Evolutionary conservation across 2,888 invertebrate species (phyloP), one percentile per base, ranked within the genome.

Genomic region (Epistrophe eligans): DNA sequence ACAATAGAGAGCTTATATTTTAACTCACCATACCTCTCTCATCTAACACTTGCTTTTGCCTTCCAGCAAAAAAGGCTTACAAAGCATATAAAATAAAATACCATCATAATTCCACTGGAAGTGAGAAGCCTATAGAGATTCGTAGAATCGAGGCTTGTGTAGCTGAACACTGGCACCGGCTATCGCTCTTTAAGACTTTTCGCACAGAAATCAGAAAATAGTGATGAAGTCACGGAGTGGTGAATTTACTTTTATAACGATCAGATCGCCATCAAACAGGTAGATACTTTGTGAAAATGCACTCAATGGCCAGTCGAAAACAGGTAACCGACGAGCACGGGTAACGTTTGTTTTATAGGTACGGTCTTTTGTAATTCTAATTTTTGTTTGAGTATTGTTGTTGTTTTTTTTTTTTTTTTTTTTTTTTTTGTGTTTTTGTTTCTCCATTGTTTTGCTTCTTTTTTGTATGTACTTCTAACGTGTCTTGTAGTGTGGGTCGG

Each of bases 321-420:
- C 87, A 83, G 83, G 87, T 87, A 87, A 83, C 87, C 83, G 83
- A 83, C 87, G 83, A 82, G 87, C 83, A 83, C 87, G 87, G 83
- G 83, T 85, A 82, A 79, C 73, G 77, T 70, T 71, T 74, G 32
- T 35, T 43, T 43, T 43, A 66, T 70, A 85, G 85, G 85, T 85
- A 82, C 82, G n/a, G 55, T n/a, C 55, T 52, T 79, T 74, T 70
- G 40, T 60, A 52, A 60, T 77, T 67, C 66, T 77, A 70, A 57
- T 40, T 76, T 70, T 71, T 43, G n/a, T 24, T 48, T 83, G 43
- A 17, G 38, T 70, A 24, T 55, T 55, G 40, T 70, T 55, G 48
- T 67, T 50, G 15, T 66, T 72, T 40, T 40, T 40, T 48, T 35
- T 43, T 28, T 50, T 82, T 9, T 28, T 38, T 15, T 9, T 28